phyloP scores from a whole-genome alignment of 1,140 invertebrate species.

The Caenorhabditis remanei region DNA sequence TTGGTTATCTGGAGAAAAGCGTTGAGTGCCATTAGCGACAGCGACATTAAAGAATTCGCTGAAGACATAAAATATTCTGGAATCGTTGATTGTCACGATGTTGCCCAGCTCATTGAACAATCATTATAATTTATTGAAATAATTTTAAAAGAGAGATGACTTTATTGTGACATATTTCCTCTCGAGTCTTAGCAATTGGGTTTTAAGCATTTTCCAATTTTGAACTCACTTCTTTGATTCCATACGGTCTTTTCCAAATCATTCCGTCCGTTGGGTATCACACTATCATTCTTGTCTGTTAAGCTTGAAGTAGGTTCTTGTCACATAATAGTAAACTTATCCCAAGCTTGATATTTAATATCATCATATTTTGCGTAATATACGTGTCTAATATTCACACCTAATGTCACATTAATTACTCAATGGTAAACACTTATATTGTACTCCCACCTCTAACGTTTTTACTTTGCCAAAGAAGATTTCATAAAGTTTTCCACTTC shows the following conservation, averaged over 20 bases:
- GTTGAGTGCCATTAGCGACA: background rate
- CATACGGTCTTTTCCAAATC: constrained; percentile 9
- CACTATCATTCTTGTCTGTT: constrained; percentile 14
- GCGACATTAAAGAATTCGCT: constrained; percentile 29
- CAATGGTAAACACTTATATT: background rate
- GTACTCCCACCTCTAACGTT: background rate
- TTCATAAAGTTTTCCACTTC: constrained; percentile 3
- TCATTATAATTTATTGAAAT: constrained; percentile 31
- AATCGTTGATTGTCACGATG: constrained; percentile 20
- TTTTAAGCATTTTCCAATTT: constrained; percentile 29
- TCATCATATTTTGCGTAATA: constrained; percentile 33
- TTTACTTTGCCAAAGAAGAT: constrained; percentile 6
- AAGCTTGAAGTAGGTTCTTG: constrained; percentile 38
- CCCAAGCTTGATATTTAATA: constrained; percentile 38
- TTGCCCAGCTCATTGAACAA: constrained; percentile 12
- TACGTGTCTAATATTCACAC: constrained; percentile 17
- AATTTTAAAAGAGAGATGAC: background rate
- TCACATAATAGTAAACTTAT: constrained; percentile 14
- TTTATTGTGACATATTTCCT: constrained; percentile 32
- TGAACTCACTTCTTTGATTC: constrained; percentile 41
- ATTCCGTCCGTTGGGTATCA: constrained; percentile 34
- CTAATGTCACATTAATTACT: background rate
- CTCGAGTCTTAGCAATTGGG: background rate
- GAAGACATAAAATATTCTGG: constrained; percentile 36
- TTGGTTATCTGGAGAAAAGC: background rate